Percentiles rank a stretch among this genome's conserved stretches.
These are phyloP conservation scores for Hiodon tergisus DNA, from an alignment of 2,113 vertebrate genomes.

Conservation along the genomic window DNA sequence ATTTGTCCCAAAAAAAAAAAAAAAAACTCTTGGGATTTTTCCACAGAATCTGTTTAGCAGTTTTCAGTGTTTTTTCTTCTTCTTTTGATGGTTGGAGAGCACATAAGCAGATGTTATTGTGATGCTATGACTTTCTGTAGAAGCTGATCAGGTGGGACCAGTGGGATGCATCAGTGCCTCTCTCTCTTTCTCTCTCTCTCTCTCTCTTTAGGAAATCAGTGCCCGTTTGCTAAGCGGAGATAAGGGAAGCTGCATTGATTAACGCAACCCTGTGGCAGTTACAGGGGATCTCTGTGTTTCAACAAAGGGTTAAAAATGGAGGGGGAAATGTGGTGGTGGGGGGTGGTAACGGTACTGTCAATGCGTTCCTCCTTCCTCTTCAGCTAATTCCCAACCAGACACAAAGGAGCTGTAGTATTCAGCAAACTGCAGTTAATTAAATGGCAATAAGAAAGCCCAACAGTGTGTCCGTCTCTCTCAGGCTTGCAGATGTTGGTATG, in stretches of 20 bases:
- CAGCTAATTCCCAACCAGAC: conserved; percentile 19
- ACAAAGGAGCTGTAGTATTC: conserved; percentile 22
- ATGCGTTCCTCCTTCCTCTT: neutral
- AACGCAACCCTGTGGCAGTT: neutral
- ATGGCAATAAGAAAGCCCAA: conserved; percentile 24
- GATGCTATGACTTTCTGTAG: neutral
- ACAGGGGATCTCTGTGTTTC: neutral
- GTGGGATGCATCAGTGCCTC: too few relatives aligned
- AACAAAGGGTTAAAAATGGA: neutral
- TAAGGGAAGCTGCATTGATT: neutral
- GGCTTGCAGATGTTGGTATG: conserved; percentile 30
- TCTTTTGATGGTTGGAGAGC: neutral
- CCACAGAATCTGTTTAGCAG: neutral
- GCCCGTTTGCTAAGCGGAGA: neutral
- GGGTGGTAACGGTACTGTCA: neutral
- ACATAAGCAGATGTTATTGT: neutral
- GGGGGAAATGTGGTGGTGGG: neutral
- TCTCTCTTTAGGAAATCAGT: neutral
- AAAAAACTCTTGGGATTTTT: conserved; percentile 10
- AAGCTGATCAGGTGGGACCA: too few relatives aligned
- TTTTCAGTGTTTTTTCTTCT: too few relatives aligned
- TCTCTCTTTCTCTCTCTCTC: too few relatives aligned
- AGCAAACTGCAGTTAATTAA: conserved; percentile 36
- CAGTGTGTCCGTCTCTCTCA: conserved; percentile 8
- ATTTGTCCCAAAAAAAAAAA: conserved; percentile 3